These are phyloP conservation scores for Oceanodroma tethys DNA, from an alignment of 2,113 vertebrate genomes.

Conservation along the genomic window DNA sequence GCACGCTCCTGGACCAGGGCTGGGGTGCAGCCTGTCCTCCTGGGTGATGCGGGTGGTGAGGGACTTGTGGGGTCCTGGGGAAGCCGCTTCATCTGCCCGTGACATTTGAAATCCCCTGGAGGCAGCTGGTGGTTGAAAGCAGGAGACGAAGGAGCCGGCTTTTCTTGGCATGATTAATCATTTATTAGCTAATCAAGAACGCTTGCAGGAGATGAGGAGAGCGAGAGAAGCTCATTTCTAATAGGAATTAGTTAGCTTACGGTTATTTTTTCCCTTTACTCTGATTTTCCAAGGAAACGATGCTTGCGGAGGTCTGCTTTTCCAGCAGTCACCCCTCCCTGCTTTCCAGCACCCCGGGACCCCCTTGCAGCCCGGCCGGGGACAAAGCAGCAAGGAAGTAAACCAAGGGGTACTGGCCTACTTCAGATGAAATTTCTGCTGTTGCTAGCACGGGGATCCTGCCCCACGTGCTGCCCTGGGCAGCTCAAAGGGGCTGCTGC, in stretches of 20 bases:
- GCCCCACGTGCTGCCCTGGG: neutral
- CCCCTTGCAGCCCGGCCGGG: fast-evolving
- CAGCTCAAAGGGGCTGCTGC: neutral
- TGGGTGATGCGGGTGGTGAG: fast-evolving
- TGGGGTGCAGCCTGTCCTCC: neutral
- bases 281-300: conserved; percentile 17
- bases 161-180: conserved; percentile 55
- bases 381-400: neutral
- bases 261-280: neutral
- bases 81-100: neutral
- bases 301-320: neutral
- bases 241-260: conserved; percentile 58
- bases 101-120: conserved; percentile 18
- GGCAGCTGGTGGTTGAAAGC: conserved; percentile 49
- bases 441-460: fast-evolving
- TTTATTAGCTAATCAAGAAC: conserved; percentile 62
- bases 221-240: conserved; percentile 8
- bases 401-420: neutral
- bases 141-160: conserved; percentile 24
- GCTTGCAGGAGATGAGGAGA: conserved; percentile 30
- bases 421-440: neutral
- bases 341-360: neutral
- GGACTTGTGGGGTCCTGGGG: neutral
- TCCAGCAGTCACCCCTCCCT: neutral
- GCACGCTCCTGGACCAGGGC: neutral